Evolutionary conservation across 2,797 vertebrate species (phyloP).

Genomic region (Pogoniulus pusillus): DNA sequence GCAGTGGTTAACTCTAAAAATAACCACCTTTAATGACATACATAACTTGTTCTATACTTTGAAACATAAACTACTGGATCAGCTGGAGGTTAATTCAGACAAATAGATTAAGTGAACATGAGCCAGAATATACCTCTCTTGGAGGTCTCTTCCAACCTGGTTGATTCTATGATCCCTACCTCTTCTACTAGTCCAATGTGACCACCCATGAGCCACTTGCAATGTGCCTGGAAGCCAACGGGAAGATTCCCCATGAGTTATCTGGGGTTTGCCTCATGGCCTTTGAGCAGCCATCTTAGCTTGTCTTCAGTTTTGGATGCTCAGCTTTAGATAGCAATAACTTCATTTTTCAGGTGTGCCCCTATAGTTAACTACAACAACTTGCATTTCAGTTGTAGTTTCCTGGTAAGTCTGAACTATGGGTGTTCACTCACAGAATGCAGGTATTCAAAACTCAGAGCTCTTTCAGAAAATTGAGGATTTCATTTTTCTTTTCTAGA

Average conservation of each 20-base stretch:
- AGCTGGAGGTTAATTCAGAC: no score
- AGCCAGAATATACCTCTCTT: no score
- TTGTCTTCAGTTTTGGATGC: background rate
- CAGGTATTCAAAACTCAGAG: background rate
- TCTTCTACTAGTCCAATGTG: background rate
- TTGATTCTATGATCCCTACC: no score
- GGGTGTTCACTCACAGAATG: background rate
- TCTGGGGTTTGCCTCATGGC: background rate
- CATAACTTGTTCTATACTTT: no score
- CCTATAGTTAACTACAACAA: background rate
- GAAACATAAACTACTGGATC: no score
- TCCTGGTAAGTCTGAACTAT: background rate
- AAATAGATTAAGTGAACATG: no score
- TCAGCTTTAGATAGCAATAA: background rate
- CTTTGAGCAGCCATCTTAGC: background rate
- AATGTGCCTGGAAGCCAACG: background rate
- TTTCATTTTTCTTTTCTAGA: background rate
- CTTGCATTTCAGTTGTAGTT: background rate
- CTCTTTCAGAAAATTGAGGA: background rate
- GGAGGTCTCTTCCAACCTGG: no score
- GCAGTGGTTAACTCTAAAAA: no score
- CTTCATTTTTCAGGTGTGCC: background rate
- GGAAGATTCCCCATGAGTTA: background rate
- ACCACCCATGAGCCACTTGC: background rate
- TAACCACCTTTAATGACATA: no score